These are phyloP conservation scores for Strigops habroptila DNA, from an alignment of 2,113 vertebrate genomes.

Conservation along the genomic window DNA sequence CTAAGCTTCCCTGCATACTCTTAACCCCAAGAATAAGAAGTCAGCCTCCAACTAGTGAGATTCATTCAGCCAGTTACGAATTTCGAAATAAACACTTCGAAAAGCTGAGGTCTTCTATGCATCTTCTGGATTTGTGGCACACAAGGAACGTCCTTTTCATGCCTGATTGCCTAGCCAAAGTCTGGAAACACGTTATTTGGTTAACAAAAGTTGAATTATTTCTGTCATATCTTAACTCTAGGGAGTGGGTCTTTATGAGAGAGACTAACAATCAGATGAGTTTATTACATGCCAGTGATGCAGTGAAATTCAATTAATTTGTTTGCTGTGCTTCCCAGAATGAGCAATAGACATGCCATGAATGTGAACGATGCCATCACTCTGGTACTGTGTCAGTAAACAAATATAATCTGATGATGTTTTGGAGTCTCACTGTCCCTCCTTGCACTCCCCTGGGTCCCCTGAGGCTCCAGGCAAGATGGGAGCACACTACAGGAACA, in stretches of 20 bases:
- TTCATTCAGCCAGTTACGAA: background rate
- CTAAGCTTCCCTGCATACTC: background rate
- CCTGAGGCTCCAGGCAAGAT: background rate
- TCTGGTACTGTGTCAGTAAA: background rate
- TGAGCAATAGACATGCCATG: background rate
- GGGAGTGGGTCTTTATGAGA: background rate
- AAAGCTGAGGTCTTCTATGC: background rate
- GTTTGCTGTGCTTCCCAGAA: background rate
- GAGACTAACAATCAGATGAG: background rate
- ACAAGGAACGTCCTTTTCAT: background rate
- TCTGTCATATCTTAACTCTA: background rate
- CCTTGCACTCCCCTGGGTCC: background rate
- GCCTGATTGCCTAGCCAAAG: background rate
- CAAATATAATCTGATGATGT: background rate
- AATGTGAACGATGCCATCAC: background rate
- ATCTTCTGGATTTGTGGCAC: background rate
- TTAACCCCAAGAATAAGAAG: background rate
- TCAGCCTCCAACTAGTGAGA: background rate
- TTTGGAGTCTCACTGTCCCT: background rate
- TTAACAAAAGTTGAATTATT: background rate
- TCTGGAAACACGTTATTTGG: background rate
- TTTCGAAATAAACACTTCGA: background rate
- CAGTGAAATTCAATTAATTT: conserved; percentile 35
- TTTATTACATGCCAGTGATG: background rate
- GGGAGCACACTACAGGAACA: background rate